These are phyloP conservation scores for Pocillopora verrucosa DNA, from an alignment of 64 coral and sea anemone genomes.

Conservation along the genomic window DNA sequence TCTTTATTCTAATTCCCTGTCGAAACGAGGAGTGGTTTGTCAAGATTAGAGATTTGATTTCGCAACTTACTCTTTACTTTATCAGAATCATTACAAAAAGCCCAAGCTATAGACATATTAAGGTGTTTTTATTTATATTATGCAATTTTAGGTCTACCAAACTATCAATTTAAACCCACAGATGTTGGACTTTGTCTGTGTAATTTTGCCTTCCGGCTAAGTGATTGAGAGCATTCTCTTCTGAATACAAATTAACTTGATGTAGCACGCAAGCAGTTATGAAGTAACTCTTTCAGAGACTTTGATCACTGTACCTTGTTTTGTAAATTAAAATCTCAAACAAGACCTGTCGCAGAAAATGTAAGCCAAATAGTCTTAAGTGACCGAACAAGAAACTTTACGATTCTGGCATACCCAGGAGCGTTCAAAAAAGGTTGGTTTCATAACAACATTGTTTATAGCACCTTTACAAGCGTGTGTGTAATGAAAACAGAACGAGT, in stretches of 20 bases:
- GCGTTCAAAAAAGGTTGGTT: neutral
- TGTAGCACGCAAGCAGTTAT: neutral
- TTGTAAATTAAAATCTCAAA: neutral
- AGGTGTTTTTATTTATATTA: neutral
- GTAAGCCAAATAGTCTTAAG: neutral
- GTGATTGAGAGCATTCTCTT: neutral
- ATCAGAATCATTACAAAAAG: neutral
- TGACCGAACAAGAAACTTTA: neutral
- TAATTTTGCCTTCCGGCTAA: slow-evolving; percentile 53
- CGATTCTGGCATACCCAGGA: neutral
- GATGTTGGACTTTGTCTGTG: slow-evolving; percentile 46
- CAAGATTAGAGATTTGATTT: slow-evolving; percentile 21
- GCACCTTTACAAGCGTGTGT: neutral
- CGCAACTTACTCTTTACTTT: neutral
- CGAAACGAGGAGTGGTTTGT: slow-evolving; percentile 22
- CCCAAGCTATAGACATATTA: neutral
- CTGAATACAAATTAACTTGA: slow-evolving; percentile 11
- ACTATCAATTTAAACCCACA: slow-evolving; percentile 15
- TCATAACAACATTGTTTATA: neutral
- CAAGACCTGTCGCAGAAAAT: neutral
- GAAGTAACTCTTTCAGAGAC: neutral
- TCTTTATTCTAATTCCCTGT: neutral
- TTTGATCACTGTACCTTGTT: neutral
- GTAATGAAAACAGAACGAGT: neutral
- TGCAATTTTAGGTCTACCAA: slow-evolving; percentile 12